Evolutionary conservation across 2,888 invertebrate species (phyloP).

Genomic region (Drosophila testacea): DNA sequence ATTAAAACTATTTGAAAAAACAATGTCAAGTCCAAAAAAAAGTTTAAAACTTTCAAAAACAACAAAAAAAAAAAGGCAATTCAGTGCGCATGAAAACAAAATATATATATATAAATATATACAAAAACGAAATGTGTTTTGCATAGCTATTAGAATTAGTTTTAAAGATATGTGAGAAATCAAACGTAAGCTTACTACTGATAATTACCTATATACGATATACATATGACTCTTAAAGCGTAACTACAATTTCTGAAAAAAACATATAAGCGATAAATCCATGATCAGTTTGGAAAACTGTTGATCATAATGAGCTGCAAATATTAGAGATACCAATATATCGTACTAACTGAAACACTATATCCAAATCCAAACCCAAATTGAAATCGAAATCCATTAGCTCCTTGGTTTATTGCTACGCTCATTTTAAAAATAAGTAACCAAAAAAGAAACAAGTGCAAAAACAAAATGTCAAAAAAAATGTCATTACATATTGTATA

Average conservation of each 20-base stretch:
- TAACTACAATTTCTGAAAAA: constrained; percentile 44
- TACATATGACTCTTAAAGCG: constrained; percentile 60
- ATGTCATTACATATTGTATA: constrained; percentile 40
- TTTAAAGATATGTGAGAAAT: constrained; percentile 73
- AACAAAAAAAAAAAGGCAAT: constrained; percentile 36
- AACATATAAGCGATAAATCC: constrained; percentile 27
- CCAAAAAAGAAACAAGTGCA: constrained; percentile 61
- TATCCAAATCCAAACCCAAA: constrained; percentile 23
- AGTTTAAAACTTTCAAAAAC: constrained; percentile 68
- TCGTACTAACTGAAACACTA: constrained; percentile 13
- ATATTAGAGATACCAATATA: constrained; percentile 1
- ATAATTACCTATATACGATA: constrained; percentile 74
- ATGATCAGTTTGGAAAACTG: constrained; percentile 65
- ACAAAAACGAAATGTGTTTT: constrained; percentile 71
- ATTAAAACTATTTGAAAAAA: constrained; percentile 43
- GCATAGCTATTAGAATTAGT: constrained; percentile 73
- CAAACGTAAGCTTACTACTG: constrained; percentile 77
- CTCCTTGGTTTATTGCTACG: constrained; percentile 55
- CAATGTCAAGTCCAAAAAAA: constrained; percentile 60
- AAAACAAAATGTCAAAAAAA: constrained; percentile 2
- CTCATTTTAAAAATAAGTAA: constrained; percentile 46
- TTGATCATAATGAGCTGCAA: constrained; percentile 23
- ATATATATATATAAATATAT: constrained; percentile 45
- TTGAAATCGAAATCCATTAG: constrained; percentile 40
- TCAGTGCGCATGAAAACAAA: constrained; percentile 44